A percentile compares a stretch with the other conserved stretches of the same genome.
phyloP scores from a whole-genome alignment of 2,797 vertebrate species.

The Pelobates cultripes region DNA sequence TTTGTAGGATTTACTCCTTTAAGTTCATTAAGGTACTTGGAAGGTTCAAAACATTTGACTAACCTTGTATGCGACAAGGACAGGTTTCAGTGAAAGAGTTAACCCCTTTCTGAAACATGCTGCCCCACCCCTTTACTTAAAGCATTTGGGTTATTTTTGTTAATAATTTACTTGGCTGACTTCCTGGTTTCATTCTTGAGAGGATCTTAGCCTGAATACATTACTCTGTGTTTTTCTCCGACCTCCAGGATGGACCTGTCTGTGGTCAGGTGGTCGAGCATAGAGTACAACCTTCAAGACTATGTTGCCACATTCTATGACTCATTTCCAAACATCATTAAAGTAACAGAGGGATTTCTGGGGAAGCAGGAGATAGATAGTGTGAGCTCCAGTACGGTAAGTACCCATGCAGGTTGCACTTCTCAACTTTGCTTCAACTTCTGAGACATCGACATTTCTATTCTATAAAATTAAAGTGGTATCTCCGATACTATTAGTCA shows the following conservation, averaged over 20 bases:
- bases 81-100: too few relatives aligned
- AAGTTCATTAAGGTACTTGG: too few relatives aligned
- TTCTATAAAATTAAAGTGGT: background rate
- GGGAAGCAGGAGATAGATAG: conserved; percentile 53
- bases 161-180: background rate
- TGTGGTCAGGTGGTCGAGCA: conserved; percentile 13
- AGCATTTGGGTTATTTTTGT: background rate
- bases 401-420: background rate
- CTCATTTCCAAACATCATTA: conserved; percentile 41
- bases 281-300: conserved; percentile 40
- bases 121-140: background rate
- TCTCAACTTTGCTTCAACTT: too few relatives aligned
- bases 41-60: too few relatives aligned
- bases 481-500: too few relatives aligned
- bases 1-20: too few relatives aligned
- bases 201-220: background rate
- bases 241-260: conserved; percentile 27
- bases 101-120: too few relatives aligned
- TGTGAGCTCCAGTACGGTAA: conserved; percentile 46
- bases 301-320: conserved; percentile 21
- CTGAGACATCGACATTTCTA: background rate
- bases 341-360: conserved; percentile 52
- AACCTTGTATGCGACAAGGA: too few relatives aligned
- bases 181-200: conserved; percentile 36
- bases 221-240: background rate